Evolutionary conservation across 2,797 vertebrate genomes (phyloP), one percentile per base, ranked within the genome.

Genomic region (Pantherophis alleghaniensis): DNA sequence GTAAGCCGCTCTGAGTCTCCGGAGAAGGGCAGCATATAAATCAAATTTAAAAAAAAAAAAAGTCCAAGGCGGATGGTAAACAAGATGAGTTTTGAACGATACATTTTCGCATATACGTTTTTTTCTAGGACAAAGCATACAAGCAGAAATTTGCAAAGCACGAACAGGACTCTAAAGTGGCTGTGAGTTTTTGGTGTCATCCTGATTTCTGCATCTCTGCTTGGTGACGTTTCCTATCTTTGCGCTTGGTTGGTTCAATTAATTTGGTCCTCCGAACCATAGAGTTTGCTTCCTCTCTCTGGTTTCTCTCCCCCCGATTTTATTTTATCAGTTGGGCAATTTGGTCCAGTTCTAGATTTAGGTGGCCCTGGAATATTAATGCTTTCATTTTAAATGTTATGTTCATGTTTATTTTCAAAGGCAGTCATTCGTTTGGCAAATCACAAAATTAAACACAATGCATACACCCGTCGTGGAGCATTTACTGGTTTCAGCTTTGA

Each of bases 141-240:
- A 91, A 89, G 87, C 88, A 51, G 9, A 92, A 4, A 7, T 79
- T 94, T 83, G 56, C 91, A 91, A 95, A 89, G 4, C 92, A 92
- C 0, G 90, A 94, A 59, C 86, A 51, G 69, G 79, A 92, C 1
- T 20, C 86, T 37, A 95, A 94, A 91, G 32, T 88, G 37, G 5
- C 74, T 1, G 93, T 94, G 53, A 91, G 93, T 86, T 26, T 61
- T 20, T 28, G 20, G 37, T 5, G 37, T 47, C 10, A 4, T 83
- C 9, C 20, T 20, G 3, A n/a, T 79, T 42, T 5, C 20, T 28
- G 69, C 66, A 86, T 11, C 66, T 12, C 14, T 57, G 10, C 1
- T 92, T 28, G 9, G 7, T 32, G 63, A 22, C 1, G 2, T 83
- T 32, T 92, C 14, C 28, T 37, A 7, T 32, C 47, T 10, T 3